phyloP scores from a whole-genome alignment of 2,888 invertebrate genomes.

The Aphodius granarius region DNA sequence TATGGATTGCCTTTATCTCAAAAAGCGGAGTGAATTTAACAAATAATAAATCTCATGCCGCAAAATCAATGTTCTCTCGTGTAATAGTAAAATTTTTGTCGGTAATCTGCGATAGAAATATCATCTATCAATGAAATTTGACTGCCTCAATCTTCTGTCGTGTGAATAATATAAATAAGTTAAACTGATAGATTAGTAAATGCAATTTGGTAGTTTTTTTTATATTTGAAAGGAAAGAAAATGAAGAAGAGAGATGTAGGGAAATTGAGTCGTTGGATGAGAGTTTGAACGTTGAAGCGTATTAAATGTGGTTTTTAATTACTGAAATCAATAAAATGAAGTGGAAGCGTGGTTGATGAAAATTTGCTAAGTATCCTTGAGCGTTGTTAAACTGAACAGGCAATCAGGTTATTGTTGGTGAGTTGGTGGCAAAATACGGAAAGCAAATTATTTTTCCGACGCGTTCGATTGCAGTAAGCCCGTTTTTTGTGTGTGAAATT shows the following conservation, averaged over 20 bases:
- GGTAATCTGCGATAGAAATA: no score
- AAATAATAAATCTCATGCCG: no score
- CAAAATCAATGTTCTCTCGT: no score
- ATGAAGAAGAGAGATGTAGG: background rate
- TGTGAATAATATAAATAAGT: no score
- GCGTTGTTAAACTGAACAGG: background rate
- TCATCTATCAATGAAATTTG: no score
- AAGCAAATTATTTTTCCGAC: background rate
- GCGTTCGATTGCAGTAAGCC: background rate
- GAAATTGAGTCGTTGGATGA: background rate
- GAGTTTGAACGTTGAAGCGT: background rate
- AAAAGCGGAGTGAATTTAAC: no score
- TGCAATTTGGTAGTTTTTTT: background rate
- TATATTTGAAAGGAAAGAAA: background rate
- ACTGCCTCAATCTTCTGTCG: no score
- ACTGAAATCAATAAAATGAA: background rate
- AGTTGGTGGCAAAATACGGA: background rate
- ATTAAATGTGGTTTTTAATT: background rate
- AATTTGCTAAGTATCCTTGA: background rate
- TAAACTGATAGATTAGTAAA: background rate
- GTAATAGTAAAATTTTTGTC: no score
- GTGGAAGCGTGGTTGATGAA: background rate
- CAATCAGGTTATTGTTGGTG: background rate
- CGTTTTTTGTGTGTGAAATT: background rate
- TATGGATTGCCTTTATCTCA: no score